Conservation (phyloP, 1,140 invertebrate species). For the Tetraneura akinire region DNA sequence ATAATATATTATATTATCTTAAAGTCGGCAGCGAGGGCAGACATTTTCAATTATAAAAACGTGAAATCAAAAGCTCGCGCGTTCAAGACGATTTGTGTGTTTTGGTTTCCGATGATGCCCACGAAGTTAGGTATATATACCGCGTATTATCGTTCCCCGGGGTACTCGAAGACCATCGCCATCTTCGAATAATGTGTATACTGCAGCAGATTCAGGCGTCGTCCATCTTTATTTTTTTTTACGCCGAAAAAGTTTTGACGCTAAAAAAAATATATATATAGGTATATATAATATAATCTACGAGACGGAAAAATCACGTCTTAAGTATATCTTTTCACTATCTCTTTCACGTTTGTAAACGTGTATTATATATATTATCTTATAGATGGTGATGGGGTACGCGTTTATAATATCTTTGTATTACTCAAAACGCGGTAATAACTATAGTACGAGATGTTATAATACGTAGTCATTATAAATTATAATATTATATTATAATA, state of each 20-base stretch:
- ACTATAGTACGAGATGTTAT: too few relatives aligned
- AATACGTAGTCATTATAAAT: too few relatives aligned
- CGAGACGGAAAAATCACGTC: background rate
- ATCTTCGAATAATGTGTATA: background rate
- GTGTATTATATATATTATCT: background rate
- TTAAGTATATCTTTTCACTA: background rate
- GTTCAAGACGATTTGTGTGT: slow-evolving; percentile 22
- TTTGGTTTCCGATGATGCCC: slow-evolving; percentile 3
- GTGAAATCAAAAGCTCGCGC: slow-evolving; percentile 6
- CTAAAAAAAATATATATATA: slow-evolving; percentile 10
- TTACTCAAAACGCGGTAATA: too few relatives aligned
- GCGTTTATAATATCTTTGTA: too few relatives aligned
- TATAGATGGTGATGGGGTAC: too few relatives aligned
- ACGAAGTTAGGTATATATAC: too few relatives aligned
- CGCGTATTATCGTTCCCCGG: slow-evolving; percentile 27
- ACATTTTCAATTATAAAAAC: slow-evolving; percentile 35
- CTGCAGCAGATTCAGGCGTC: background rate
- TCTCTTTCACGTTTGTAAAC: slow-evolving; percentile 3
- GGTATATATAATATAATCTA: background rate
- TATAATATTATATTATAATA: too few relatives aligned
- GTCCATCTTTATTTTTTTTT: background rate
- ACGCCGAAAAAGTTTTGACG: background rate
- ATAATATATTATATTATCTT: too few relatives aligned
- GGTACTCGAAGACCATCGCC: background rate
- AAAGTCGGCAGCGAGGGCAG: too few relatives aligned